Base-by-base conservation (phyloP, 2,113 vertebrate genomes). In the Trachemys scripta region DNA sequence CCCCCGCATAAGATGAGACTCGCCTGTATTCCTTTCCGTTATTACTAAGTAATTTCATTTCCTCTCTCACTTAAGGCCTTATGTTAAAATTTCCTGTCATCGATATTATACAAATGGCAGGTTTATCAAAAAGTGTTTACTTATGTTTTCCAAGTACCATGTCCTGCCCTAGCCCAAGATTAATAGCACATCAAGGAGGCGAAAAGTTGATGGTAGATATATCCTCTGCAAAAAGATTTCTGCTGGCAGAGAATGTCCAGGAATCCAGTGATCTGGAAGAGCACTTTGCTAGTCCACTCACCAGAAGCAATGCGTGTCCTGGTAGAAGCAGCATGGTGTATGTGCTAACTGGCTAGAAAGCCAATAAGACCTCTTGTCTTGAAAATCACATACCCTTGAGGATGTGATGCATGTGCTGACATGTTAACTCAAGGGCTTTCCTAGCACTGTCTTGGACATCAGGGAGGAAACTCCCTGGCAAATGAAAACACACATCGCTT, bases 51-150 rank as follows among this genome's bases (percentile, higher is more conserved):
- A 6, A n/a, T 78, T 54, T 94, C 20, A 50, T 59, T 89, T 90
- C 89, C 38, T 86, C 57, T 88, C 78, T 31, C 24, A 4, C 47
- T 29, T 47, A 29, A n/a, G 57, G 7, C 2, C 86, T 83, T 29
- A 11, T 62, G 42, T 90, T 92, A 82, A 84, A 88, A 96, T 85
- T 82, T 76, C 51, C 86, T 35, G 56, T 8, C 7, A 53, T 22
- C 8, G 17, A 12, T 20, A 62, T 78, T 51, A 80, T 59, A 45
- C 2, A 24, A 42, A 72, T 42, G 49, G 75, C 53, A 95, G 62
- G 54, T 20, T 62, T 25, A 85, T 79, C 51, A 49, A 75, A 76
- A 90, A 92, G 31, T 57, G 75, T 42, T 93, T 84, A 38, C 57
- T 89, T 80, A 80, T 84, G 65, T 25, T 51, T 38, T n/a, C 38